phyloP scores from a whole-genome alignment of 2,888 invertebrate genomes.

The Pomacea canaliculata region DNA sequence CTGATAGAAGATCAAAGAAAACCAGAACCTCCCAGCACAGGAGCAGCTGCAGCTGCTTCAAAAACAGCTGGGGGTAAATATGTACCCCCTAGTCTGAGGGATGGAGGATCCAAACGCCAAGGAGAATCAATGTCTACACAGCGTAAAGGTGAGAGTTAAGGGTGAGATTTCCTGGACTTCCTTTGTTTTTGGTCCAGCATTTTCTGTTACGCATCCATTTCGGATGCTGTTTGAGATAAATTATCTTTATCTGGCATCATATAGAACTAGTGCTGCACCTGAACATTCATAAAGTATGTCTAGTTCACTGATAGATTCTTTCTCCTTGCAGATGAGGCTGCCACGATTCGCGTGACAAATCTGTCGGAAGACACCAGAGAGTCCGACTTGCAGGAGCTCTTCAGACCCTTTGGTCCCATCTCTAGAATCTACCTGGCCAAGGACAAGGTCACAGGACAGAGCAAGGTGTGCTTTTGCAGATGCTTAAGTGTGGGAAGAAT shows the following conservation, averaged over 20 bases:
- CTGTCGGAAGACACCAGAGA: conserved; percentile 94
- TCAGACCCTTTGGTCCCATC: conserved; percentile 92
- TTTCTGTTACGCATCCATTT: too few relatives aligned
- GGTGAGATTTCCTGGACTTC: neutral
- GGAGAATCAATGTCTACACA: conserved; percentile 77
- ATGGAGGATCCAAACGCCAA: conserved; percentile 80
- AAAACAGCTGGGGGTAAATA: conserved; percentile 69
- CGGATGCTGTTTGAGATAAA: too few relatives aligned
- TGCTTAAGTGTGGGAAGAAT: neutral
- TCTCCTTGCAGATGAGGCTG: conserved; percentile 68
- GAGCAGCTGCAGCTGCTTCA: conserved; percentile 48
- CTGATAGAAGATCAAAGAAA: conserved; percentile 70
- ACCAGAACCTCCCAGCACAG: conserved; percentile 52
- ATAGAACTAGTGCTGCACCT: too few relatives aligned
- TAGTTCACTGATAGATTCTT: neutral
- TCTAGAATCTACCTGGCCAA: conserved; percentile 95
- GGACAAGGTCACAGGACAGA: conserved; percentile 77
- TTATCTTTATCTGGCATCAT: too few relatives aligned
- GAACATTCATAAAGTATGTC: neutral
- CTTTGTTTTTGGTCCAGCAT: neutral
- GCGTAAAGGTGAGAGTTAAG: conserved; percentile 59
- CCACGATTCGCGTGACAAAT: conserved; percentile 97
- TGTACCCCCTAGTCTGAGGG: conserved; percentile 89
- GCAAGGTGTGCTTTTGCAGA: conserved; percentile 66
- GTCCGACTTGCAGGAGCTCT: conserved; percentile 94